Evolutionary conservation across 2,113 vertebrate genomes (phyloP), one percentile per base, ranked within the genome.

Genomic region (Catagonus wagneri): DNA sequence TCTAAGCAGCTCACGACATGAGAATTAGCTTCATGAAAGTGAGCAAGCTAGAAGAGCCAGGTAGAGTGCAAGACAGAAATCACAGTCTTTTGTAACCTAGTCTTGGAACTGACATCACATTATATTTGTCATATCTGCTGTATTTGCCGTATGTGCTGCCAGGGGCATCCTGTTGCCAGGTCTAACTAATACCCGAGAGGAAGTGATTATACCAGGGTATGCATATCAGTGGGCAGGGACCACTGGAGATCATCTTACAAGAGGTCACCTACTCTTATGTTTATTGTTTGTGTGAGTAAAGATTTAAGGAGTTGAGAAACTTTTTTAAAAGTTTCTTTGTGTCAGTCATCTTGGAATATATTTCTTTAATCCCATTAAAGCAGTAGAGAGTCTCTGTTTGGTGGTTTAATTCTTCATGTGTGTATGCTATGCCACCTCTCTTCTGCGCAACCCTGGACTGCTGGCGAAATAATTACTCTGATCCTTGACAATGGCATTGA

Each of bases 401-500:
- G 61, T 89, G 44, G 69, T 91, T 98, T 65, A 75, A 92, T 97
- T 97, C 74, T 95, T 50, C 17, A 10, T 25, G 14, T 96, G 1
- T 89, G 0, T 86, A 25, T 86, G 79, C 90, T 93, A n/a, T 75
- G 63, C 50, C 32, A 20, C 36, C 63, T 96, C 80, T 97, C 87
- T 95, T 61, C 68, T 97, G 29, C 23, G 81, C 98, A 12, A 66
- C 75, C 83, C 34, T 95, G 89, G 58, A 89, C 88, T 85, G 39
- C 68, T 96, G 84, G 65, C 95, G 94, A 95, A 88, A 39, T 19
- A 97, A 97, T 98, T 89, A 56, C 81, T 96, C 92, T 95, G 85
- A 96, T 98, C 81, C 63, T 58, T 95, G 85, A 32, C 52, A 96
- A 36, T 93, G 58, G 85, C 92, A 93, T 98, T 97, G 83, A 92